Percentiles rank a stretch among this genome's conserved stretches.
phyloP scores from a whole-genome alignment of 1,140 invertebrate species.

The Sarcophaga bullata region DNA sequence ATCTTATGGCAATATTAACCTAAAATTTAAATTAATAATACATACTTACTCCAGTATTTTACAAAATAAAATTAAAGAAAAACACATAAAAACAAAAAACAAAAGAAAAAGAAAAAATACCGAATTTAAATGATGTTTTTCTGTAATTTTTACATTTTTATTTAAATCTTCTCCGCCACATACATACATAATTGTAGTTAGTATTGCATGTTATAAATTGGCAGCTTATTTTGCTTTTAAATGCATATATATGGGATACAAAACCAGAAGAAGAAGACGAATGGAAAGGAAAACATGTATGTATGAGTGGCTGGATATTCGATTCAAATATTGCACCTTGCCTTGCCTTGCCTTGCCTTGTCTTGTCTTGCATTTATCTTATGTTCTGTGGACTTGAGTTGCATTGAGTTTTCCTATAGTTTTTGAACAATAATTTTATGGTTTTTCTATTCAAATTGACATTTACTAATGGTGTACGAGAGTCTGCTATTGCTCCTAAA shows the following conservation, averaged over 20 bases:
- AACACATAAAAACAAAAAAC: too few species aligned
- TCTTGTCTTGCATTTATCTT: background rate
- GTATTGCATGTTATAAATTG: constrained; percentile 23
- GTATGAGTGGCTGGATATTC: too few species aligned
- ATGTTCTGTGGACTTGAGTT: background rate
- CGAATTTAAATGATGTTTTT: too few species aligned
- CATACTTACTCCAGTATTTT: background rate
- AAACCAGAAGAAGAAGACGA: background rate
- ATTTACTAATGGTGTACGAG: constrained; percentile 24
- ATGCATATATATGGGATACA: background rate
- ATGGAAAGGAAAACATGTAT: background rate
- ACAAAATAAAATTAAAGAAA: background rate
- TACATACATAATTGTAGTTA: too few species aligned
- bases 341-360: background rate
- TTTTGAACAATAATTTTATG: constrained; percentile 30
- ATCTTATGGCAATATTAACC: background rate
- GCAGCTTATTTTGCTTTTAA: background rate
- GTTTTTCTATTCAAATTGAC: constrained; percentile 37
- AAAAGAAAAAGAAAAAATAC: too few species aligned
- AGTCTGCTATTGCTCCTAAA: background rate
- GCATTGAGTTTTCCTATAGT: constrained; percentile 9
- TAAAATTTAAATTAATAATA: constrained; percentile 5
- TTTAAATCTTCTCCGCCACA: too few species aligned
- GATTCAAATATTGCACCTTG: constrained; percentile 9
- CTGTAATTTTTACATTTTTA: too few species aligned